Evolutionary conservation across 2,797 vertebrate species (phyloP), one percentile per base, ranked within the genome.

Genomic region (Cirrhinus mrigala): DNA sequence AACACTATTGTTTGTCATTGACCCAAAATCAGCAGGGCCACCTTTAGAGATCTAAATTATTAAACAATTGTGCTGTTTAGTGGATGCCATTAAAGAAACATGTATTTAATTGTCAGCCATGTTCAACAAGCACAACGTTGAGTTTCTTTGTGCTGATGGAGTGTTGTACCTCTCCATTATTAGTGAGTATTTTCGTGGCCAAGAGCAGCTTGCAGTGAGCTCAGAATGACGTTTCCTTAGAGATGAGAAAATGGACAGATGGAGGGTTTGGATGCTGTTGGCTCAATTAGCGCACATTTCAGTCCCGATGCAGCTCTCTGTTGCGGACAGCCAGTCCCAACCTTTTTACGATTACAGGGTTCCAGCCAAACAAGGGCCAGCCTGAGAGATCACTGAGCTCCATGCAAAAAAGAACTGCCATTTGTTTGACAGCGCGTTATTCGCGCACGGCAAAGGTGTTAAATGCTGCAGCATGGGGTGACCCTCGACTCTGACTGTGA

Each of bases 271-370:
- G 88, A 87, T 82, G 79, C 88, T 82, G 87, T 84, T 83, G 81
- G 89, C 89, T 89, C 90, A 91, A 90, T 92, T 90, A 92, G 84
- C 79, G 81, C 85, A 87, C 87, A 86, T 91, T 89, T 90, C 89
- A 87, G 84, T 83, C 89, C 87, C 81, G 66, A 85, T 86, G 85
- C 79, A 82, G 85, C 87, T 85, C 89, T 88, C 83, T 87, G 85
- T 80, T 79, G 60, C 79, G 83, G 86, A 87, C 86, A 82, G 85
- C 86, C 89, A 85, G 88, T 87, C 85, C 70, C 87, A 89, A 89
- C 90, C 90, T 90, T 90, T 90, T 89, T 82, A 87, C 86, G 79
- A 76, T 88, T 87, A 75, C 15, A 74, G 83, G 69, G 76, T 74
- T 66, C 74, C 29, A n/a, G 83, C 84, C 87, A 80, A 81, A 60